These are phyloP conservation scores for Dryoscopus gambensis DNA, from an alignment of 2,113 vertebrate species.

Conservation along the genomic window DNA sequence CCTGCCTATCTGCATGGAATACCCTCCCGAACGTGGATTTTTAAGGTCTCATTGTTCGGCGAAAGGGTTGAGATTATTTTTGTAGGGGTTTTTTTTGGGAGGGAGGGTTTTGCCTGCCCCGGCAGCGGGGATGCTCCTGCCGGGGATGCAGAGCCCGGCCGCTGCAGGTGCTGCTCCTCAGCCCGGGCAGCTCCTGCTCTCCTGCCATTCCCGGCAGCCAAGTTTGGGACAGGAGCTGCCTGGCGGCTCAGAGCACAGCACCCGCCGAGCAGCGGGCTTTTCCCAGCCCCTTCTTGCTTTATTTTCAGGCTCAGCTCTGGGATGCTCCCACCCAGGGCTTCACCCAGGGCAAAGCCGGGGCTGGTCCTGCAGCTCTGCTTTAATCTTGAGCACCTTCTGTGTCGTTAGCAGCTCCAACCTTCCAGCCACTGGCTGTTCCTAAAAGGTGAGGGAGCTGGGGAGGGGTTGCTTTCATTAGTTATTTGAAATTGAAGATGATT, in stretches of 20 bases:
- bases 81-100: background rate
- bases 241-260: slow-evolving; percentile 28
- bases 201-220: slow-evolving; percentile 45
- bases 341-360: background rate
- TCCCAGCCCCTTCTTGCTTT: background rate
- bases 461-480: background rate
- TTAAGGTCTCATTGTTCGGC: slow-evolving; percentile 51
- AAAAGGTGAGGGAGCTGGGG: slow-evolving; percentile 49
- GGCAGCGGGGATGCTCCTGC: background rate
- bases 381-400: background rate
- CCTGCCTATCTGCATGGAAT: background rate
- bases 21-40: background rate
- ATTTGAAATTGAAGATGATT: background rate
- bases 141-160: background rate
- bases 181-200: background rate
- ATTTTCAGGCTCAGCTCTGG: background rate
- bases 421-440: background rate
- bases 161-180: background rate
- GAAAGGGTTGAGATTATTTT: slow-evolving; percentile 20
- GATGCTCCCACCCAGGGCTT: background rate
- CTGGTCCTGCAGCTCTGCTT: slow-evolving; percentile 4
- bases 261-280: background rate
- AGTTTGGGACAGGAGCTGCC: slow-evolving; percentile 28
- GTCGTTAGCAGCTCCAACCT: background rate
- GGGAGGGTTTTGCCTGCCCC: background rate